A percentile compares a stretch with the other conserved stretches of the same genome.
Conservation (phyloP, 1,140 invertebrate genomes). For the Stegodyphus mimosarum region DNA sequence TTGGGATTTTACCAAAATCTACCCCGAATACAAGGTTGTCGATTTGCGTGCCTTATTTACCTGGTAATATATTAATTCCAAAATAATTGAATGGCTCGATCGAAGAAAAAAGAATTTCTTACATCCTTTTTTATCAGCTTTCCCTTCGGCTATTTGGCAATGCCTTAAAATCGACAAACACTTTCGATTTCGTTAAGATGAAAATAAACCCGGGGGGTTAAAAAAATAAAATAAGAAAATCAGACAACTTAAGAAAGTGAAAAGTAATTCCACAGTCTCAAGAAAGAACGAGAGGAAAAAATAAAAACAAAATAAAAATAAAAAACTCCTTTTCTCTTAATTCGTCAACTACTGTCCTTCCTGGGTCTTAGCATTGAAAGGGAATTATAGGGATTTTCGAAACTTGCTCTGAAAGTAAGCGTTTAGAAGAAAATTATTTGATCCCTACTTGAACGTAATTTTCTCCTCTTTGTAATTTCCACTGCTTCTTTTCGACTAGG, state of each 20-base stretch:
- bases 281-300: constrained; percentile 4
- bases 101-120: too few species aligned
- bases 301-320: background rate
- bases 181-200: constrained; percentile 58
- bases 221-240: constrained; percentile 36
- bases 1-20: too few species aligned
- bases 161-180: constrained; percentile 55
- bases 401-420: constrained; percentile 43
- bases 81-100: too few species aligned
- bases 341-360: constrained; percentile 51
- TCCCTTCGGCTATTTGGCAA: constrained; percentile 4
- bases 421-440: constrained; percentile 60
- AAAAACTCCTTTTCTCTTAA: constrained; percentile 31
- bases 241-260: constrained; percentile 55
- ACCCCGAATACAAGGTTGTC: too few species aligned
- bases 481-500: background rate
- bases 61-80: too few species aligned
- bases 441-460: constrained; percentile 55
- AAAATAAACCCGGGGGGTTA: constrained; percentile 44
- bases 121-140: too few species aligned
- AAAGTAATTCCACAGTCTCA: constrained; percentile 51
- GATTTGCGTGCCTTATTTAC: too few species aligned
- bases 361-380: constrained; percentile 43
- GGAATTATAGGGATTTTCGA: constrained; percentile 55
- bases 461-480: constrained; percentile 47